These are phyloP conservation scores for Tringa solitaria DNA, from an alignment of 2,113 vertebrate species.

Conservation along the genomic window DNA sequence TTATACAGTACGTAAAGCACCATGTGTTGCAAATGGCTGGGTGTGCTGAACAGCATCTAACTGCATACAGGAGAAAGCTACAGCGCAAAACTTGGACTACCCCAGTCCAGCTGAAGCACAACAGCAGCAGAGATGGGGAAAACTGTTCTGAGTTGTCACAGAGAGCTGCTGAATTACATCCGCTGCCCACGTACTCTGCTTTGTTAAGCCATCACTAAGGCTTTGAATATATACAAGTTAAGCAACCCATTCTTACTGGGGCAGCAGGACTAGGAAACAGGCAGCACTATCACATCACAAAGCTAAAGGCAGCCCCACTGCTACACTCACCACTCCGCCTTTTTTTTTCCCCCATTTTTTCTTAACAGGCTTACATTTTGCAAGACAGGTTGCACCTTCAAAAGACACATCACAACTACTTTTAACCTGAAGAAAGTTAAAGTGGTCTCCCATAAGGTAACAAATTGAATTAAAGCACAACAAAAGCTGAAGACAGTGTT, in stretches of 20 bases:
- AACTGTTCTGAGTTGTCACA: neutral
- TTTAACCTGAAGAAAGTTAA: neutral
- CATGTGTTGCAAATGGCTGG: accelerated
- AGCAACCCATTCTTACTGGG: neutral
- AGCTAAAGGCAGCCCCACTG: neutral
- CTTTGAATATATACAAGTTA: accelerated
- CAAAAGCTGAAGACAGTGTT: neutral
- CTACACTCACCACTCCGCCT: no score
- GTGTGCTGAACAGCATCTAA: neutral
- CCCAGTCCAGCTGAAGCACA: neutral
- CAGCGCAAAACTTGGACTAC: neutral
- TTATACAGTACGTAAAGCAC: no score
- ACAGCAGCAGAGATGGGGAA: neutral
- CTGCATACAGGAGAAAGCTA: neutral
- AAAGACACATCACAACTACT: neutral
- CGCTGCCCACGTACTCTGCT: neutral
- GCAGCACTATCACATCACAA: neutral
- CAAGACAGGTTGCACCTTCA: neutral
- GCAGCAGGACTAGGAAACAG: neutral
- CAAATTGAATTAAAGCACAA: neutral
- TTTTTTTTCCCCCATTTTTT: neutral
- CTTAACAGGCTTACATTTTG: neutral
- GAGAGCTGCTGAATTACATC: neutral
- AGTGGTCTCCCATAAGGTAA: neutral
- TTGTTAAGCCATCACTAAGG: neutral